These are phyloP conservation scores for Cervus canadensis DNA, from an alignment of 2,113 vertebrate species.

Conservation along the genomic window DNA sequence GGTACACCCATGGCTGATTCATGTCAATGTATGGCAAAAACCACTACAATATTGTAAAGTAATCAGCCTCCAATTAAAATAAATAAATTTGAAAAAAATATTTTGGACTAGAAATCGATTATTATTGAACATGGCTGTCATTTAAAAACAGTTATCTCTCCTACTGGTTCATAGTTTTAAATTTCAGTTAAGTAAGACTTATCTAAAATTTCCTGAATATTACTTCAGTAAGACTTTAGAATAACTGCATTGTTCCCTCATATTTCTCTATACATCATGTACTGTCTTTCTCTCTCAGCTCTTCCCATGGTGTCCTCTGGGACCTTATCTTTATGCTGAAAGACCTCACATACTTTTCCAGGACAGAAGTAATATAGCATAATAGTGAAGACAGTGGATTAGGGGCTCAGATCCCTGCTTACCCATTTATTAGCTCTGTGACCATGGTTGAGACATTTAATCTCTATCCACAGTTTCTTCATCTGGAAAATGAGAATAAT, in stretches of 20 bases:
- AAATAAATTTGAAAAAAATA: neutral
- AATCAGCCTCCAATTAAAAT: neutral
- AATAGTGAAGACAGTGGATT: neutral
- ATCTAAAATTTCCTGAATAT: neutral
- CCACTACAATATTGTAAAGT: neutral
- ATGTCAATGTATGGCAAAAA: neutral
- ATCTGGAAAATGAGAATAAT: neutral
- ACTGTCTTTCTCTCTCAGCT: neutral
- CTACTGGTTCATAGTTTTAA: neutral
- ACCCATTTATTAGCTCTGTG: neutral
- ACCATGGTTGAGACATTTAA: neutral
- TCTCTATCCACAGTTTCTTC: neutral
- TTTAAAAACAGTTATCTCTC: conserved; percentile 22
- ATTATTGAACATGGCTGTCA: neutral
- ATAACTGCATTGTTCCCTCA: neutral
- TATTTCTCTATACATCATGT: neutral
- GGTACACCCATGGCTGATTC: neutral
- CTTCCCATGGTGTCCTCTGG: neutral
- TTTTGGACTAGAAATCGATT: neutral
- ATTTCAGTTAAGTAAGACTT: conserved; percentile 9
- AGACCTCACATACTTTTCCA: neutral
- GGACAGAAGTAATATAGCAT: neutral
- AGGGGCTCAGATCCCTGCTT: neutral
- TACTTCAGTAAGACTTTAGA: neutral
- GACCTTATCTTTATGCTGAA: neutral